Evolutionary conservation across 1,140 invertebrate species (phyloP).

Genomic region (Temnothorax longispinosus): DNA sequence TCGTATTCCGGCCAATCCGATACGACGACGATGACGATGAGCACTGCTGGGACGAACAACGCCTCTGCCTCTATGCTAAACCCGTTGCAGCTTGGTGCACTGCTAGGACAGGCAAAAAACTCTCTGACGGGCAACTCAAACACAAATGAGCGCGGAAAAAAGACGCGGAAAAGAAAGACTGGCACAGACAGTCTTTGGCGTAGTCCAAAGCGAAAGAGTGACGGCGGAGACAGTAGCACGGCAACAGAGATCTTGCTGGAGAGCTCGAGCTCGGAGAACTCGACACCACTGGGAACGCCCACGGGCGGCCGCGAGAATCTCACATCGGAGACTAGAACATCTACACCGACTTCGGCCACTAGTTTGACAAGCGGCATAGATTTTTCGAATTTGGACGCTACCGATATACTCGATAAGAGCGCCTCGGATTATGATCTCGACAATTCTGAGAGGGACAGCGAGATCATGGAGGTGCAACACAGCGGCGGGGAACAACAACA

Average conservation of each 20-base stretch:
- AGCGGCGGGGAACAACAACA: conserved; percentile 68
- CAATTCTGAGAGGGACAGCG: conserved; percentile 77
- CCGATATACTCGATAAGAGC: conserved; percentile 87
- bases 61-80: conserved; percentile 70
- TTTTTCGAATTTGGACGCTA: conserved; percentile 87
- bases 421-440: conserved; percentile 87
- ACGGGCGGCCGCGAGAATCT: conserved; percentile 85
- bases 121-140: conserved; percentile 50
- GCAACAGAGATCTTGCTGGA: conserved; percentile 86
- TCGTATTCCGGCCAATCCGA: conserved; percentile 86
- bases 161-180: conserved; percentile 85
- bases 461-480: conserved; percentile 86
- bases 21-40: conserved; percentile 81
- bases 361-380: conserved; percentile 88
- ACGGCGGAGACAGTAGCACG: conserved; percentile 71
- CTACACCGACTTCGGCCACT: conserved; percentile 87
- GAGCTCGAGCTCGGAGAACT: conserved; percentile 89
- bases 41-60: conserved; percentile 5
- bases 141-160: conserved; percentile 78
- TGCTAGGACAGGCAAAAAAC: conserved; percentile 80
- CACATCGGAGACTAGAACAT: conserved; percentile 85
- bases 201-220: conserved; percentile 85
- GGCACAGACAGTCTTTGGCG: conserved; percentile 85
- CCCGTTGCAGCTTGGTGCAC: conserved; percentile 80
- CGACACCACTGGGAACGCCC: conserved; percentile 87